These are phyloP conservation scores for Noctuana brunneofusca DNA, from an alignment of 2,888 invertebrate genomes.

Conservation along the genomic window DNA sequence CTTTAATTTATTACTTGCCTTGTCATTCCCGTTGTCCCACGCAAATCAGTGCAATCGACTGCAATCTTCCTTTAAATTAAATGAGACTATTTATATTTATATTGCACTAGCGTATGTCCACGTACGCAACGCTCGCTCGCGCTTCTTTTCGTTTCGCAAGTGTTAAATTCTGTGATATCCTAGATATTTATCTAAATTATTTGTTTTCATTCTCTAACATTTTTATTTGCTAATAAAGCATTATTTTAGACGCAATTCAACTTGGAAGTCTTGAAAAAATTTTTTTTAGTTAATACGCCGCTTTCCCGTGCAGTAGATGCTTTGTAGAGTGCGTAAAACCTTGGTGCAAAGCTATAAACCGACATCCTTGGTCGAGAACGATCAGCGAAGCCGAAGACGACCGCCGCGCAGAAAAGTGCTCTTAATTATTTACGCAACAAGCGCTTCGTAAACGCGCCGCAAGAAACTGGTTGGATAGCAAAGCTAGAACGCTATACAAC, in stretches of 20 bases:
- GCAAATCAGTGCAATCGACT: not conserved
- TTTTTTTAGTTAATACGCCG: not conserved
- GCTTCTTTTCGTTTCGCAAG: too few species aligned
- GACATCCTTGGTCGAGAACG: conserved; percentile 33
- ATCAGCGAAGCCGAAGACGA: conserved; percentile 33
- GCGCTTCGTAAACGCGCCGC: conserved; percentile 56
- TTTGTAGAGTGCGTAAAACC: conserved; percentile 7
- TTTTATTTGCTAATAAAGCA: too few species aligned
- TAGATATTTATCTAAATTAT: too few species aligned
- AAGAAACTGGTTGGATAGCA: conserved; percentile 47
- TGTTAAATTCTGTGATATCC: too few species aligned
- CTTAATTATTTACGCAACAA: conserved; percentile 73
- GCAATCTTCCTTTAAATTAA: too few species aligned
- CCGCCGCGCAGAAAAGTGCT: conserved; percentile 61
- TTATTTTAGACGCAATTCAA: too few species aligned
- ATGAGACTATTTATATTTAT: too few species aligned
- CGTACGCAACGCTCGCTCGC: too few species aligned
- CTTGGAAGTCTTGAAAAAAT: too few species aligned
- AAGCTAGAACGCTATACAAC: conserved; percentile 42
- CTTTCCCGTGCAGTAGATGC: not conserved
- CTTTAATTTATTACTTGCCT: conserved; percentile 25
- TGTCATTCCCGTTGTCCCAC: too few species aligned
- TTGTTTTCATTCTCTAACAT: too few species aligned
- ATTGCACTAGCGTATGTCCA: too few species aligned
- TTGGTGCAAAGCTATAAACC: conserved; percentile 30